These are phyloP conservation scores for Schizotus pectinicornis DNA, from an alignment of 2,888 invertebrate species.

Conservation along the genomic window DNA sequence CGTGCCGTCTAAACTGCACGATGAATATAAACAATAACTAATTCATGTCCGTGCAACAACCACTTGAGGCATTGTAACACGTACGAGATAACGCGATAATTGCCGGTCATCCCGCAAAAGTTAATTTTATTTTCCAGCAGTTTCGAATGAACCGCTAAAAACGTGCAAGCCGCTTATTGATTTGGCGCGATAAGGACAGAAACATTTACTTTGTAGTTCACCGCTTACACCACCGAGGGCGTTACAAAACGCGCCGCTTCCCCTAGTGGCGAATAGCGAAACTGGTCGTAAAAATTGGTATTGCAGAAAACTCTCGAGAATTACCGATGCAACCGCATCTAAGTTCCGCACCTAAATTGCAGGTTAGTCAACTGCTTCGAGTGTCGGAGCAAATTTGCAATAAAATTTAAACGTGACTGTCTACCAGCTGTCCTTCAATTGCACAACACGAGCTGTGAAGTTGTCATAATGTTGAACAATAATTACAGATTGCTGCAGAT, in stretches of 20 bases:
- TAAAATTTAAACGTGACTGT: conserved; percentile 13
- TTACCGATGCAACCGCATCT: background rate
- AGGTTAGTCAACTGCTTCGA: too few relatives aligned
- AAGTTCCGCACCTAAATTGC: too few relatives aligned
- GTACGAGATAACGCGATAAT: too few relatives aligned
- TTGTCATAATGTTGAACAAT: too few relatives aligned
- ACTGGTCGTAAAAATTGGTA: conserved; percentile 12
- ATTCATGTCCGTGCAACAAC: too few relatives aligned
- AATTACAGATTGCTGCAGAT: too few relatives aligned
- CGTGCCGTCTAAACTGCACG: too few relatives aligned
- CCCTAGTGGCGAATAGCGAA: conserved; percentile 30
- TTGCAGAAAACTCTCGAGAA: conserved; percentile 12
- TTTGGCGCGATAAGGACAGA: conserved; percentile 20
- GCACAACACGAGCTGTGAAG: too few relatives aligned
- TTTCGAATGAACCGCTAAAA: background rate
- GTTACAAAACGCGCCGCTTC: conserved; percentile 15
- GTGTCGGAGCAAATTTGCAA: conserved; percentile 4
- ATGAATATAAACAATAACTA: too few relatives aligned
- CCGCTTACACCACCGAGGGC: conserved; percentile 28
- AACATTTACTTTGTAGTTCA: conserved; percentile 15
- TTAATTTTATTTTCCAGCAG: too few relatives aligned
- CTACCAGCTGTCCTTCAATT: background rate
- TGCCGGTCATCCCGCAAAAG: too few relatives aligned
- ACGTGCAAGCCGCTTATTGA: conserved; percentile 17
- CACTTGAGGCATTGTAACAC: too few relatives aligned